These are phyloP conservation scores for Lamellibrachia satsuma DNA, from an alignment of 2,888 invertebrate species.

Conservation along the genomic window DNA sequence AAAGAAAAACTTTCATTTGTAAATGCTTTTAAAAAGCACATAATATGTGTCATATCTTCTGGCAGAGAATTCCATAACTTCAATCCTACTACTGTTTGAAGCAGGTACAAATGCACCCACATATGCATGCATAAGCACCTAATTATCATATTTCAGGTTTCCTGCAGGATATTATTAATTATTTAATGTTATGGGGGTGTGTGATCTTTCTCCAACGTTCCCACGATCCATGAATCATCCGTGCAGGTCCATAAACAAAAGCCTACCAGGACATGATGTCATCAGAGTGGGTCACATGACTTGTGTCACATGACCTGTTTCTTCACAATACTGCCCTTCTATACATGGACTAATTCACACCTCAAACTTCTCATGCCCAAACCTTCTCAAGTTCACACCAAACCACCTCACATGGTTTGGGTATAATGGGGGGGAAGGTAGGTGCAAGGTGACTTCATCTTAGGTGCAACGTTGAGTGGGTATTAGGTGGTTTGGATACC, in stretches of 20 bases:
- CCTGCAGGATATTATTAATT: constrained; percentile 13
- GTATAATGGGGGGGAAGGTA: neutral
- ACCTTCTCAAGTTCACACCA: neutral
- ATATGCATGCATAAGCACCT: neutral
- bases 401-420: neutral
- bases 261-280: neutral
- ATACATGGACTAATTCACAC: neutral
- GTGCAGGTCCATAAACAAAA: neutral
- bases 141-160: neutral
- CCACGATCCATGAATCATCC: neutral
- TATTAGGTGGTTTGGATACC: too few relatives aligned
- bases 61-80: too few relatives aligned
- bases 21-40: too few relatives aligned
- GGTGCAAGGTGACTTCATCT: too few relatives aligned
- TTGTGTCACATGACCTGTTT: neutral
- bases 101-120: neutral
- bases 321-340: neutral
- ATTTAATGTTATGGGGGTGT: constrained; percentile 3
- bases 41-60: too few relatives aligned
- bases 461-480: too few relatives aligned
- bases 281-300: neutral
- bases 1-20: too few relatives aligned
- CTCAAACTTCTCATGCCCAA: neutral
- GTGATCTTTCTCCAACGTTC: neutral
- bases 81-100: neutral